Conservation (phyloP, 2,113 vertebrate species). For the Gymnarchus niloticus region DNA sequence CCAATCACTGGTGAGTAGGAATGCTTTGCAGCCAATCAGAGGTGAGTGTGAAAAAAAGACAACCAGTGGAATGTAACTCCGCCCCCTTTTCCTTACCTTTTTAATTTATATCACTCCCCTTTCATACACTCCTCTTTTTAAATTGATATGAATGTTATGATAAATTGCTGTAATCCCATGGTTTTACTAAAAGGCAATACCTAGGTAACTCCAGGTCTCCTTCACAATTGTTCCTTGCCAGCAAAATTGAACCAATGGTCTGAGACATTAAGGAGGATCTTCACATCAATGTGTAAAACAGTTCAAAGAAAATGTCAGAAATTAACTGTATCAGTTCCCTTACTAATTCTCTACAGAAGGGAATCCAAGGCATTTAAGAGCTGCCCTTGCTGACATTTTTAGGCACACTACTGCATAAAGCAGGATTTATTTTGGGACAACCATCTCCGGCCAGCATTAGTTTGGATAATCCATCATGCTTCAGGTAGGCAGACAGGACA, state of each 20-base stretch:
- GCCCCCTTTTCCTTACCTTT: not conserved
- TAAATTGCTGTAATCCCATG: not conserved
- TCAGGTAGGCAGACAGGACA: constrained; percentile 9
- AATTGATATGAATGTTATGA: not conserved
- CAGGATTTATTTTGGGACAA: not conserved
- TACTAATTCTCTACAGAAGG: not conserved
- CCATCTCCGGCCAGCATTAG: not conserved
- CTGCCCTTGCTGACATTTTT: not conserved
- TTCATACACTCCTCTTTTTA: not conserved
- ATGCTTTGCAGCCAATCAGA: not conserved
- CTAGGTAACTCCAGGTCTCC: not conserved
- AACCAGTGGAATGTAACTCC: not conserved
- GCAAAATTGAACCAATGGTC: not conserved
- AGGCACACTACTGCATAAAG: not conserved
- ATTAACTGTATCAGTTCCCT: not conserved
- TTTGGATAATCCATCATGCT: constrained; percentile 4
- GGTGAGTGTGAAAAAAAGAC: not conserved
- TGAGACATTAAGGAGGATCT: not conserved
- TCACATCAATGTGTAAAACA: not conserved
- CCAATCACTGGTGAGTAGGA: too few relatives aligned
- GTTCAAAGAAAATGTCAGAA: not conserved
- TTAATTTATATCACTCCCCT: not conserved
- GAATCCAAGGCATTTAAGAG: not conserved
- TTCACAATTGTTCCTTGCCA: not conserved
- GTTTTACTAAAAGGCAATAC: not conserved